Conservation (phyloP, 2,113 vertebrate species). For the Dromas ardeola region DNA sequence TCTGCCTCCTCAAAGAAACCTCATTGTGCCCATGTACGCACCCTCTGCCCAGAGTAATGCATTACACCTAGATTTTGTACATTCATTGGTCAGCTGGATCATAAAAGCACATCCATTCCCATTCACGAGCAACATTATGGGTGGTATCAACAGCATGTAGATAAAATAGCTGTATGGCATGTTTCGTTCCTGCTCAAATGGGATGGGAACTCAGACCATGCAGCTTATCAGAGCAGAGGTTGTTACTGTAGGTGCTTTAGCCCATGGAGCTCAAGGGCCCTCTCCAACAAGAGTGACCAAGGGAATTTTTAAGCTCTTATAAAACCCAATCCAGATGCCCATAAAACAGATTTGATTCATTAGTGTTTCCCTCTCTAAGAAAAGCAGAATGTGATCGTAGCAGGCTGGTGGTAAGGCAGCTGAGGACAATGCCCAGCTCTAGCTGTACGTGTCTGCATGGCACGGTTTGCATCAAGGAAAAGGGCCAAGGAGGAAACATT, state of each 20-base stretch:
- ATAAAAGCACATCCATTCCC: background rate
- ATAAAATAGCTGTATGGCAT: accelerated
- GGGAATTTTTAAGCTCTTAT: background rate
- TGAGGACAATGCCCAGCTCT: background rate
- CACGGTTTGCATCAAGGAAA: background rate
- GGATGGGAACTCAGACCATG: accelerated
- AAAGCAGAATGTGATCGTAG: background rate
- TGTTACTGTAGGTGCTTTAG: background rate
- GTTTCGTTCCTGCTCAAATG: background rate
- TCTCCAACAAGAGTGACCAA: background rate
- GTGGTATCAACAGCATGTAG: background rate
- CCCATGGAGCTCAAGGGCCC: background rate
- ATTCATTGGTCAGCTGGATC: background rate
- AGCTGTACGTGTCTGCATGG: background rate
- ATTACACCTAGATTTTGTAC: background rate
- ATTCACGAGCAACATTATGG: background rate
- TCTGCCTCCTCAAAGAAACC: background rate
- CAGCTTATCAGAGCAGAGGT: background rate
- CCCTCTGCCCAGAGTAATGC: background rate
- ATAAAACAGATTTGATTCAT: background rate
- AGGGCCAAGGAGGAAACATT: background rate
- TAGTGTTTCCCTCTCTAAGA: background rate
- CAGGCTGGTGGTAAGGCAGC: background rate
- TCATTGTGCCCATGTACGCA: background rate
- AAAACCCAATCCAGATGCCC: background rate